Percentiles rank a stretch among this genome's conserved stretches.
These are phyloP conservation scores for Psittacula cyanocephala DNA, from an alignment of 2,113 vertebrate genomes.

Conservation along the genomic window DNA sequence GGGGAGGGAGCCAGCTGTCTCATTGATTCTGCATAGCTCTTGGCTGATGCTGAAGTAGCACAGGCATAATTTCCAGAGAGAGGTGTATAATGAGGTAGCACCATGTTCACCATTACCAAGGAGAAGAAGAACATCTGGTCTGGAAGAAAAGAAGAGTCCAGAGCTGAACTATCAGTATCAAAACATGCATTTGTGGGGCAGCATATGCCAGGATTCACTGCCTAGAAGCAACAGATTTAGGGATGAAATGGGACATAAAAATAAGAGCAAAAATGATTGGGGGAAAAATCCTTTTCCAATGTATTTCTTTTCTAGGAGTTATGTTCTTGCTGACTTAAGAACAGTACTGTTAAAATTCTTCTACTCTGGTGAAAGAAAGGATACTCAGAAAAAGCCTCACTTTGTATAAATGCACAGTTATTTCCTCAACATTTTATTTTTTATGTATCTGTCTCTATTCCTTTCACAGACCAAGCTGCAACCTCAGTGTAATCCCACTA, in stretches of 20 bases:
- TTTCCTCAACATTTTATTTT: neutral
- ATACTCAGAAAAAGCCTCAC: neutral
- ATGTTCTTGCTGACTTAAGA: neutral
- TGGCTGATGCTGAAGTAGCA: conserved; percentile 67
- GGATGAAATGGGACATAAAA: conserved; percentile 2
- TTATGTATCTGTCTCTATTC: neutral
- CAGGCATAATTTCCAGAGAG: conserved; percentile 73
- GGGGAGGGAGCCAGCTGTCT: conserved; percentile 76
- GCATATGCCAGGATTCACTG: neutral
- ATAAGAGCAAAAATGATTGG: neutral
- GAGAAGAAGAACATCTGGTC: conserved; percentile 78
- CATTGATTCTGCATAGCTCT: conserved; percentile 72
- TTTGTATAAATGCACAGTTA: neutral
- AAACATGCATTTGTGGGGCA: neutral
- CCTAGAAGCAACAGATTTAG: conserved; percentile 1
- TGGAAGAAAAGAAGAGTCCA: conserved; percentile 71
- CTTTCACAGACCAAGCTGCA: neutral
- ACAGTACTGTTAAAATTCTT: neutral
- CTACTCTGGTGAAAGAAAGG: neutral
- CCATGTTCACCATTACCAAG: conserved; percentile 71
- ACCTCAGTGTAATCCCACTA: neutral
- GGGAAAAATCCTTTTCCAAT: neutral
- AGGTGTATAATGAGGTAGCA: conserved; percentile 73
- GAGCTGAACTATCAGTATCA: conserved; percentile 41
- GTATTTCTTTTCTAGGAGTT: neutral